phyloP scores from a whole-genome alignment of 2,797 vertebrate genomes.

The Aulostomus chinensis region DNA sequence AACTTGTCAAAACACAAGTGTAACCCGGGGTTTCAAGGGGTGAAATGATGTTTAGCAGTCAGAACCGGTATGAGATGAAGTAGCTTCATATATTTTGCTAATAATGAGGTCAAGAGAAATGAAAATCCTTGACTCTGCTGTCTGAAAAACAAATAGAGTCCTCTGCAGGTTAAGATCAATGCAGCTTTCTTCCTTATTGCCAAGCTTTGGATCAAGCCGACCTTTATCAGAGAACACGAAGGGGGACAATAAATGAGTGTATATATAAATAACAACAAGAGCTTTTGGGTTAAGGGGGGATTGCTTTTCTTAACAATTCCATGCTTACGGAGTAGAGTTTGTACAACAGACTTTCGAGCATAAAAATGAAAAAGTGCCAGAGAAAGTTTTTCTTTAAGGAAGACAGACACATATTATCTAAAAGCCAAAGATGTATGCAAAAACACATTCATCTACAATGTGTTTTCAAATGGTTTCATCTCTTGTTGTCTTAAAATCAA shows the following conservation, averaged over 20 bases:
- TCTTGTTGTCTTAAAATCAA: no score
- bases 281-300: no score
- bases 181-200: constrained; percentile 35
- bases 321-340: no score
- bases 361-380: no score
- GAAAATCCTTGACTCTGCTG: constrained; percentile 15
- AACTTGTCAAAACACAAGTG: not conserved
- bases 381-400: no score
- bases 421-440: no score
- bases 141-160: constrained; percentile 32
- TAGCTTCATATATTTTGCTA: constrained; percentile 13
- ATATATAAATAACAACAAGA: constrained; percentile 47
- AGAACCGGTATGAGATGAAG: not conserved
- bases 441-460: no score
- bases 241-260: constrained; percentile 34
- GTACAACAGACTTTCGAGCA: no score
- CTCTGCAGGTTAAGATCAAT: constrained; percentile 31
- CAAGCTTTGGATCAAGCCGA: constrained; percentile 30
- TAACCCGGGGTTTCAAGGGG: no score
- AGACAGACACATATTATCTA: no score
- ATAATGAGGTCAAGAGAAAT: constrained; percentile 27
- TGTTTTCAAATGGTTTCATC: no score
- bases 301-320: no score
- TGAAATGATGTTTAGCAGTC: constrained; percentile 13
- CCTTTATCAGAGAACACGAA: constrained; percentile 55